phyloP scores from a whole-genome alignment of 2,797 vertebrate species.

The Trachops cirrhosus region DNA sequence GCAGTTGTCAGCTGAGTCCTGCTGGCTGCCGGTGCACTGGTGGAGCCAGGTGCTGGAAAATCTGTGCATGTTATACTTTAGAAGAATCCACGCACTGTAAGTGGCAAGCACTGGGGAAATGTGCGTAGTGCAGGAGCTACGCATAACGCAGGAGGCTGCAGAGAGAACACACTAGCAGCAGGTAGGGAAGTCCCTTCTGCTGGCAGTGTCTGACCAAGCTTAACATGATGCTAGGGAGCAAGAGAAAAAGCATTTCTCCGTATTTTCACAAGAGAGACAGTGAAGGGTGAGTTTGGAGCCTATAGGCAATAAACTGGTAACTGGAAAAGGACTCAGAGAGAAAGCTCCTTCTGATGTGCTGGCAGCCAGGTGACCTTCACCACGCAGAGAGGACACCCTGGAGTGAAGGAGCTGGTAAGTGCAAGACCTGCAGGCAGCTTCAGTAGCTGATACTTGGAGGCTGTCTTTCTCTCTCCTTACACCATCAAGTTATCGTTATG shows the following conservation, averaged over 20 bases:
- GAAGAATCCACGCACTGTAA: background rate
- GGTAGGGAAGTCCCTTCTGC: background rate
- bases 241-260: background rate
- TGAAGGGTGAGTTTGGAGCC: background rate
- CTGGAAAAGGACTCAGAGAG: background rate
- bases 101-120: background rate
- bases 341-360: background rate
- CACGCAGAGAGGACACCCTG: accelerated
- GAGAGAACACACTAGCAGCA: background rate
- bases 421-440: background rate
- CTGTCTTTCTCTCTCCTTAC: background rate
- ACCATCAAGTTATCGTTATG: background rate
- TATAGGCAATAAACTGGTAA: background rate
- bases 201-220: background rate
- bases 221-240: background rate
- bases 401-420: background rate
- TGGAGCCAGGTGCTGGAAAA: background rate
- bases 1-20: background rate
- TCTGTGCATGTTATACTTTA: background rate
- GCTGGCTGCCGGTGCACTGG: background rate
- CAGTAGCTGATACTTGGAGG: too few relatives aligned
- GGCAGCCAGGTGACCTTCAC: background rate
- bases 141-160: too few relatives aligned
- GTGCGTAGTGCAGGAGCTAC: background rate
- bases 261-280: background rate